Percentiles rank a stretch among this genome's conserved stretches.
These are phyloP conservation scores for Drosophila gaucha DNA, from an alignment of 2,888 invertebrate species.

Conservation along the genomic window DNA sequence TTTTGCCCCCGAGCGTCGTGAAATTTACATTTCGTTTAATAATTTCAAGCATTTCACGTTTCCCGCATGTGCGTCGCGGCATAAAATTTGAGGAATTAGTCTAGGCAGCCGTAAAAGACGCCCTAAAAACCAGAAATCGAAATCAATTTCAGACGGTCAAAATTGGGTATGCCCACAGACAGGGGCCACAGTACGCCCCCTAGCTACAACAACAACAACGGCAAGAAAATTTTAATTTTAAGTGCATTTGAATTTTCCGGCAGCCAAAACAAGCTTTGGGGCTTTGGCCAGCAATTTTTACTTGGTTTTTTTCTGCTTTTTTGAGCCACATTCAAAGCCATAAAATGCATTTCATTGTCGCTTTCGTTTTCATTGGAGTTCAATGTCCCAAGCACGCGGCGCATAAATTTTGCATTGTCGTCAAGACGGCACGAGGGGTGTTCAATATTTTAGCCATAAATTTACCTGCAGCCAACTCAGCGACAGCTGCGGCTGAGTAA, in stretches of 20 bases:
- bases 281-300: constrained; percentile 48
- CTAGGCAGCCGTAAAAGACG: no score
- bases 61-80: constrained; percentile 49
- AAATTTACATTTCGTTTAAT: constrained; percentile 77
- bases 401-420: constrained; percentile 65
- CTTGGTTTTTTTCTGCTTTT: constrained; percentile 1
- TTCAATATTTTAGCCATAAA: constrained; percentile 48
- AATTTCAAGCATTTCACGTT: constrained; percentile 72
- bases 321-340: constrained; percentile 32
- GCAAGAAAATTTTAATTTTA: constrained; percentile 20
- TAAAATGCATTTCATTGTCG: constrained; percentile 75
- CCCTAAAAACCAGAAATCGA: constrained; percentile 17
- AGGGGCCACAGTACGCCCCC: constrained; percentile 33
- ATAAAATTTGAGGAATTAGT: constrained; percentile 72
- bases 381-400: constrained; percentile 56
- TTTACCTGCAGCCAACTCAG: constrained; percentile 33
- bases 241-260: constrained; percentile 69
- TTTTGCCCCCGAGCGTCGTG: constrained; percentile 52
- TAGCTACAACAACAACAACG: no score
- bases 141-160: constrained; percentile 28
- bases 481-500: constrained; percentile 39
- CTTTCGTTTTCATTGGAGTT: constrained; percentile 71
- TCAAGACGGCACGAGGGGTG: constrained; percentile 9
- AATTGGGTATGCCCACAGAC: constrained; percentile 41
- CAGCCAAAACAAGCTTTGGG: constrained; percentile 55